phyloP scores from a whole-genome alignment of 1,140 invertebrate species.

The Trichogramma pretiosum region DNA sequence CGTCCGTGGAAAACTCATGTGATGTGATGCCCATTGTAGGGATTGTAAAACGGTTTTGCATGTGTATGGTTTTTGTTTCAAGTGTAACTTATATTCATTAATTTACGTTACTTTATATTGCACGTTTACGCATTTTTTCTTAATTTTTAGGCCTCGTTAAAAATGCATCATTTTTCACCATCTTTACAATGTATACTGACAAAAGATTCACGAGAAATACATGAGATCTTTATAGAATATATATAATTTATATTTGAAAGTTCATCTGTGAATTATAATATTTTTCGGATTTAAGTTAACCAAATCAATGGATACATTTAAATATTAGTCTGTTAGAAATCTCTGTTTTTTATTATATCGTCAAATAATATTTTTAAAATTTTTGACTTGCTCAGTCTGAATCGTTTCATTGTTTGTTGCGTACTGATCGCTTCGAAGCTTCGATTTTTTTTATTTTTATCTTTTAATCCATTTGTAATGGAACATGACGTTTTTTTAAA shows the following conservation, averaged over 20 bases:
- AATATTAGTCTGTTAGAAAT: no score
- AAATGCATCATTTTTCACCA: conserved; percentile 1
- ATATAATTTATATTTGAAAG: conserved; percentile 2
- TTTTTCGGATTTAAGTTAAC: background rate
- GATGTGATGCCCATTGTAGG: background rate
- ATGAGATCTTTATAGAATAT: no score
- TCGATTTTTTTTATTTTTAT: no score
- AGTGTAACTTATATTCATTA: background rate
- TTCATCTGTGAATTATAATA: background rate
- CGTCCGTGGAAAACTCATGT: conserved; percentile 1
- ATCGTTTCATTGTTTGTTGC: background rate
- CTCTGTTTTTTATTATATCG: no score
- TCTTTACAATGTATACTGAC: background rate
- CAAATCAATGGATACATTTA: no score
- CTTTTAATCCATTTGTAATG: conserved; percentile 17
- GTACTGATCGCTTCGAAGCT: conserved; percentile 11
- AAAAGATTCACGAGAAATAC: conserved; percentile 11
- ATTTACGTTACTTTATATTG: conserved; percentile 4
- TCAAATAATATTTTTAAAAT: background rate
- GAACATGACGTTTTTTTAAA: conserved; percentile 2
- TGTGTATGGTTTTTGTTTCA: background rate
- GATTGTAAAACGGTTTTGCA: no score
- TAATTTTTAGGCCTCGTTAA: conserved; percentile 18
- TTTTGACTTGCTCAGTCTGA: conserved; percentile 11
- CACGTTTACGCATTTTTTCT: conserved; percentile 11